Evolutionary conservation across 2,888 invertebrate species (phyloP).

Genomic region (Bugula neritina): DNA sequence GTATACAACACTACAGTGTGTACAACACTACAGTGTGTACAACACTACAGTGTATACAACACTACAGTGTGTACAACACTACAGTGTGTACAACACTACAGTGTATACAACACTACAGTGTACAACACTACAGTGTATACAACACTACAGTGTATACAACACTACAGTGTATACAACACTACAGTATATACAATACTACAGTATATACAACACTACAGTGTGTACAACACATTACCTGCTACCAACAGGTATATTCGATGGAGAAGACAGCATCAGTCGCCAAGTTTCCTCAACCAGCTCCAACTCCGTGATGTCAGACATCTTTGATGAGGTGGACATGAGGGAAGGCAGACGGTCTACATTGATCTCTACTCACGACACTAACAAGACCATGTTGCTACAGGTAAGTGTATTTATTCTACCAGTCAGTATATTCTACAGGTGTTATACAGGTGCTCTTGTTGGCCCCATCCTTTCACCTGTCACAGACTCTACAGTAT

Average conservation of each 20-base stretch:
- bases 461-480: too few relatives aligned
- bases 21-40: neutral
- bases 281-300: neutral
- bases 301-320: constrained; percentile 6
- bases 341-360: constrained; percentile 21
- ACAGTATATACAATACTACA: neutral
- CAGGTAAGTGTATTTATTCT: constrained; percentile 63
- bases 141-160: neutral
- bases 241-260: neutral
- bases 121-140: neutral
- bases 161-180: neutral
- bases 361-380: constrained; percentile 61
- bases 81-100: neutral
- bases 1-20: neutral
- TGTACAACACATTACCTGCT: neutral
- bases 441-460: too few relatives aligned
- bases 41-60: too few relatives aligned
- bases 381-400: constrained; percentile 81
- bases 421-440: too few relatives aligned
- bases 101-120: neutral
- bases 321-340: constrained; percentile 6
- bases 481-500: too few relatives aligned
- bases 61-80: neutral
- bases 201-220: neutral
- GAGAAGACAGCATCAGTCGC: neutral